Conservation (phyloP, 2,113 vertebrate genomes). For the Pachypanchax playfairii region DNA sequence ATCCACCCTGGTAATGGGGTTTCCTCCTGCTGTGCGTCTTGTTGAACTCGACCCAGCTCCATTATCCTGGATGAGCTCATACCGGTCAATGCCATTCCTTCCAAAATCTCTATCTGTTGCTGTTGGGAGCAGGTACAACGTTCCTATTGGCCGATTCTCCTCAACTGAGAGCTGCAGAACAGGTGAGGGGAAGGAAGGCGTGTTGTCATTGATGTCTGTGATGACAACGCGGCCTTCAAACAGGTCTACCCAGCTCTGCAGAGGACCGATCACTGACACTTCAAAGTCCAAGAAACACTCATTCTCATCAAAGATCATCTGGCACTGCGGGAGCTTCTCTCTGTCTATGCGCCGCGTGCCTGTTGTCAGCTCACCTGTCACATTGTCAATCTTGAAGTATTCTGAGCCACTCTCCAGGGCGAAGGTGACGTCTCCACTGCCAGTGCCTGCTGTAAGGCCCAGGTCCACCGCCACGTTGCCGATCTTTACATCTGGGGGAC, state of each 20-base stretch:
- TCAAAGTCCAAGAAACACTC: constrained; percentile 98
- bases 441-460: constrained; percentile 78
- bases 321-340: constrained; percentile 95
- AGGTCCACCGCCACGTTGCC: constrained; percentile 94
- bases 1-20: constrained; percentile 72
- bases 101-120: constrained; percentile 96
- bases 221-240: constrained; percentile 94
- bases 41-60: constrained; percentile 61
- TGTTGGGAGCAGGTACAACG: constrained; percentile 94
- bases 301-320: constrained; percentile 98
- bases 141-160: constrained; percentile 96
- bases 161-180: constrained; percentile 95
- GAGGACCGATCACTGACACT: constrained; percentile 94
- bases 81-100: constrained; percentile 93
- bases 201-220: constrained; percentile 97
- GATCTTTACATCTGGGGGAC: constrained; percentile 91
- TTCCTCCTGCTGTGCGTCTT: constrained; percentile 67
- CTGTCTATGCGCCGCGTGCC: constrained; percentile 91
- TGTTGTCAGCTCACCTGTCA: constrained; percentile 95
- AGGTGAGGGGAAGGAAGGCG: constrained; percentile 94
- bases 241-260: constrained; percentile 97
- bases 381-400: constrained; percentile 96
- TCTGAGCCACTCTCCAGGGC: constrained; percentile 96
- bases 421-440: constrained; percentile 94
- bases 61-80: constrained; percentile 91